Conservation (phyloP, 2,113 vertebrate genomes). For the Merops nubicus region DNA sequence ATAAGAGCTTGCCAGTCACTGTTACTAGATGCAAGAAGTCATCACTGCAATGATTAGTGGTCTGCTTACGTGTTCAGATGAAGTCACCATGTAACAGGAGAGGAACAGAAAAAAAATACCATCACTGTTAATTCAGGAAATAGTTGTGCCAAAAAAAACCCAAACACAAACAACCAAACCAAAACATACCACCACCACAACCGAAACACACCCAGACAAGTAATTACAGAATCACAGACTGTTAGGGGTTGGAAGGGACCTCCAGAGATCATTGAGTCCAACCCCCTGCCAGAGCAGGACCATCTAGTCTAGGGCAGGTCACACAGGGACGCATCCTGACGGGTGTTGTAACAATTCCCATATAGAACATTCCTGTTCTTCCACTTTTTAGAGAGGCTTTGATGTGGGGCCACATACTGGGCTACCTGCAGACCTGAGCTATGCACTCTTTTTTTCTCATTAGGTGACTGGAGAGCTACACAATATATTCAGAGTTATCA, state of each 20-base stretch:
- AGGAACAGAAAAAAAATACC: too few species aligned
- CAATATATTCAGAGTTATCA: not conserved
- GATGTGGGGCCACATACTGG: not conserved
- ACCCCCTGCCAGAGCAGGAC: too few species aligned
- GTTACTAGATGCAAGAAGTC: not conserved
- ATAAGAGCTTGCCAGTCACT: not conserved
- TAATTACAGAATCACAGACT: too few species aligned
- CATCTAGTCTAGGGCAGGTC: too few species aligned
- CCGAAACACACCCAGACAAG: not conserved
- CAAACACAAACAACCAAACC: not conserved
- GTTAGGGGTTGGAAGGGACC: too few species aligned
- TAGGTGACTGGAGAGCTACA: not conserved
- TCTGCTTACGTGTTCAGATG: not conserved
- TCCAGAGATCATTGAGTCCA: too few species aligned
- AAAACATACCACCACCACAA: not conserved
- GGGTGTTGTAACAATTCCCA: slow-evolving; percentile 73
- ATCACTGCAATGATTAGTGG: not conserved
- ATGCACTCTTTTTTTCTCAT: not conserved
- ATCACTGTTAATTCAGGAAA: not conserved
- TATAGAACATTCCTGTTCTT: slow-evolving; percentile 75
- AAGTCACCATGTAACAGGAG: not conserved
- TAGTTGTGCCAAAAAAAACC: not conserved
- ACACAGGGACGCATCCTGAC: too few species aligned
- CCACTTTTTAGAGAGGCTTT: slow-evolving; percentile 62
- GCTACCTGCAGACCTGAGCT: not conserved